Conservation (phyloP, 2,888 invertebrate species). For the Esperia sulphurella region DNA sequence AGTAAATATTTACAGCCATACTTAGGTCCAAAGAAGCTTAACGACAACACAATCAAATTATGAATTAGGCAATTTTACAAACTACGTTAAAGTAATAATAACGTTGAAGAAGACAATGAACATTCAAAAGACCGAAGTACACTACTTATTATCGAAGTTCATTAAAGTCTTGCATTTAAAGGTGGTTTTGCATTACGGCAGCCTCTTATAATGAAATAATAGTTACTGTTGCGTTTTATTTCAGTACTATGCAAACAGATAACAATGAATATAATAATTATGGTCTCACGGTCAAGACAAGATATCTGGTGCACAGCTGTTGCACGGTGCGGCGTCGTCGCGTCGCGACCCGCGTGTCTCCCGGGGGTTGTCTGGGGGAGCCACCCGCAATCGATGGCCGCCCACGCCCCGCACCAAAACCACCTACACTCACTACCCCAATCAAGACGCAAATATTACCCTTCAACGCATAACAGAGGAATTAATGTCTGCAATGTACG, state of each 20-base stretch:
- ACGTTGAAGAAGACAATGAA: too few relatives aligned
- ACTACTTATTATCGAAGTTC: too few relatives aligned
- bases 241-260: constrained; percentile 2
- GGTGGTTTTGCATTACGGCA: background rate
- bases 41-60: too few relatives aligned
- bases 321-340: constrained; percentile 56
- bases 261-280: constrained; percentile 46
- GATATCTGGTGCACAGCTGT: constrained; percentile 67
- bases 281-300: constrained; percentile 74
- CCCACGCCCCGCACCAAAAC: background rate
- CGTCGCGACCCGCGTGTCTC: constrained; percentile 43
- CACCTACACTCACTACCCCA: background rate
- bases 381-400: constrained; percentile 11
- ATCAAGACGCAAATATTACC: background rate
- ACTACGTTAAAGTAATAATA: too few relatives aligned
- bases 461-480: background rate
- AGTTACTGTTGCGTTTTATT: constrained; percentile 7
- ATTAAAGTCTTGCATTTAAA: background rate
- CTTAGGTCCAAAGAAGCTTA: too few relatives aligned
- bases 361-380: constrained; percentile 33
- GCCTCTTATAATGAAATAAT: constrained; percentile 4
- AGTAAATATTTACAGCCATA: too few relatives aligned
- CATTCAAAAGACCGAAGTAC: too few relatives aligned
- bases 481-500: constrained; percentile 12
- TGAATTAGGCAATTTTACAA: too few relatives aligned